Conservation (phyloP, 2,888 invertebrate species). For the Yponomeuta plumbellus region DNA sequence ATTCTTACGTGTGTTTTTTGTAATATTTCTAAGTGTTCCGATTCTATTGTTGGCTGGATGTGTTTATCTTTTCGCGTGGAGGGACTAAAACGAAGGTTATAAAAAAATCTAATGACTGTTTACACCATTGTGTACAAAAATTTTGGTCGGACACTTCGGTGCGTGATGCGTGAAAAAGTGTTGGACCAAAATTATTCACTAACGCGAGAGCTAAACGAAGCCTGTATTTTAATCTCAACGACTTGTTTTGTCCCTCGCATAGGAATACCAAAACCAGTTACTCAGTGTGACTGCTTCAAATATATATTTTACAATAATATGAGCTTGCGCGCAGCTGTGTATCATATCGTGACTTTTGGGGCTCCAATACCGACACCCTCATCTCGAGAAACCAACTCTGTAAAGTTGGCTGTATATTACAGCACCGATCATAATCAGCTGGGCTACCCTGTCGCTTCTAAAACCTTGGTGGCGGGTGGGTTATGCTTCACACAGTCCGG, state of each 20-base stretch:
- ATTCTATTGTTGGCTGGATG: not conserved
- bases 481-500: slow-evolving; percentile 20
- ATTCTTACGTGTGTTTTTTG: not conserved
- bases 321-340: slow-evolving; percentile 73
- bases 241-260: not conserved
- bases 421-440: slow-evolving; percentile 47
- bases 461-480: slow-evolving; percentile 68
- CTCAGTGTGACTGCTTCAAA: not conserved
- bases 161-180: too few species aligned
- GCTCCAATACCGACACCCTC: slow-evolving; percentile 37
- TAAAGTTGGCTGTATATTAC: slow-evolving; percentile 19
- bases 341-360: slow-evolving; percentile 63
- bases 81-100: not conserved
- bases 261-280: not conserved
- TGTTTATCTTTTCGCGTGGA: not conserved
- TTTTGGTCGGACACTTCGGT: too few species aligned
- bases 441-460: slow-evolving; percentile 49
- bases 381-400: slow-evolving; percentile 2
- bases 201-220: too few species aligned
- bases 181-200: too few species aligned
- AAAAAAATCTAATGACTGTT: too few species aligned
- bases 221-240: not conserved
- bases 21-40: not conserved
- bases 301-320: slow-evolving; percentile 38
- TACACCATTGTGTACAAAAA: too few species aligned